Base-by-base conservation (phyloP, 2,113 vertebrate genomes). In the Bambusicola thoracicus region DNA sequence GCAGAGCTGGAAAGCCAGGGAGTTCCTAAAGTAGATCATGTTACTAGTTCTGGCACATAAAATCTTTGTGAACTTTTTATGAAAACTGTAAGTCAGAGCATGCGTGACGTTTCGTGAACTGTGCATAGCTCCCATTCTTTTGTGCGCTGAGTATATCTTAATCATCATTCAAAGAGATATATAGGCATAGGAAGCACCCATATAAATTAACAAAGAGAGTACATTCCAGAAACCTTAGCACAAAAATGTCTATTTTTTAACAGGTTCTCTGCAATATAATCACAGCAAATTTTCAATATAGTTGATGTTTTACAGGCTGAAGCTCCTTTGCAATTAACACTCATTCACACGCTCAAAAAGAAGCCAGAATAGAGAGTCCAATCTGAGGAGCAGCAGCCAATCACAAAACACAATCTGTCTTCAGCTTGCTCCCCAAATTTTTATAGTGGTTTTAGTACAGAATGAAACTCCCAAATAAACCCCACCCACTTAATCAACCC, bases 41-140 rank as follows among this genome's bases (percentile, higher is more conserved):
- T 98, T 98, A 98, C 98, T 97, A 95, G 96, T 97, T 97, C 97
- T 98, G 98, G 97, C 97, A 97, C 95, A 97, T 97, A 97, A 98
- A 98, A 97, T 93, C 94, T 94, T 89, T 97, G 95, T 96, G 95
- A 97, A 97, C 87, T 94, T 94, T 85, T 97, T 97, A 97, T 98
- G 94, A 98, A 97, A 97, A 98, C 96, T 96, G 40, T 97, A 96
- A 98, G 97, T 96, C 93, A 92, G 95, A 77, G 94, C 97, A 96
- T 25, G 94, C 96, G 80, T 97, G 97, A 92, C 84, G 19, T 96
- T 97, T 92, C 16, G 51, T 94, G 96, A 97, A 62, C 92, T 94
- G 80, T 58, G 87, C 97, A 96, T 97, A 97, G 96, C 89, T 98
- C 68, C 97, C 97, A 98, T 98, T 98, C 97, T 95, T 98, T 90